Evolutionary conservation across 2,797 vertebrate genomes (phyloP).

Genomic region (Zenarchopterus dispar): DNA sequence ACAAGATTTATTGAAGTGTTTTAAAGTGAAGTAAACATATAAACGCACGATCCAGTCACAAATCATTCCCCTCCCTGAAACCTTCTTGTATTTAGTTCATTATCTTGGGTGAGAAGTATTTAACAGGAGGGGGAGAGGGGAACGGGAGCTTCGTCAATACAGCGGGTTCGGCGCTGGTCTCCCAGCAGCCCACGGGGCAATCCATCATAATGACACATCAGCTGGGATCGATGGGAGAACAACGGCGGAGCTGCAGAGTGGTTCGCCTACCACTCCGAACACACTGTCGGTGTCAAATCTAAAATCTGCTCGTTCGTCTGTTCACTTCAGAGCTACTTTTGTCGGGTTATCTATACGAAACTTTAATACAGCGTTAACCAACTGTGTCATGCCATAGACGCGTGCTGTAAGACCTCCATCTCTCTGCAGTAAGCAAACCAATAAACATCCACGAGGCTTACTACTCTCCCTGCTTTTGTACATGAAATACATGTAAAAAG

Average conservation of each 20-base stretch:
- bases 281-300: constrained; percentile 56
- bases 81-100: constrained; percentile 77
- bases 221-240: constrained; percentile 77
- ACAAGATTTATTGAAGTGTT: constrained; percentile 13
- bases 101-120: constrained; percentile 81
- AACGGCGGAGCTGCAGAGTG: constrained; percentile 62
- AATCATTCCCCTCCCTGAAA: constrained; percentile 61
- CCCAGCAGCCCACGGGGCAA: constrained; percentile 71
- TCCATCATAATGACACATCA: constrained; percentile 83
- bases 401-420: constrained; percentile 7
- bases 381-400: constrained; percentile 37
- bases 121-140: constrained; percentile 71
- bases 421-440: constrained; percentile 8
- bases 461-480: constrained; percentile 18
- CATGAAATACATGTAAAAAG: constrained; percentile 2
- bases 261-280: constrained; percentile 52
- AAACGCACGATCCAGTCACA: constrained; percentile 54
- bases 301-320: constrained; percentile 71
- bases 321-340: constrained; percentile 52
- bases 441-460: constrained; percentile 12
- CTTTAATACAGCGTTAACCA: constrained; percentile 57
- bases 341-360: constrained; percentile 50
- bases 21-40: constrained; percentile 43
- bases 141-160: constrained; percentile 76
- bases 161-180: constrained; percentile 49